phyloP scores from a whole-genome alignment of 2,113 vertebrate species.

The Centropus unirufus region DNA sequence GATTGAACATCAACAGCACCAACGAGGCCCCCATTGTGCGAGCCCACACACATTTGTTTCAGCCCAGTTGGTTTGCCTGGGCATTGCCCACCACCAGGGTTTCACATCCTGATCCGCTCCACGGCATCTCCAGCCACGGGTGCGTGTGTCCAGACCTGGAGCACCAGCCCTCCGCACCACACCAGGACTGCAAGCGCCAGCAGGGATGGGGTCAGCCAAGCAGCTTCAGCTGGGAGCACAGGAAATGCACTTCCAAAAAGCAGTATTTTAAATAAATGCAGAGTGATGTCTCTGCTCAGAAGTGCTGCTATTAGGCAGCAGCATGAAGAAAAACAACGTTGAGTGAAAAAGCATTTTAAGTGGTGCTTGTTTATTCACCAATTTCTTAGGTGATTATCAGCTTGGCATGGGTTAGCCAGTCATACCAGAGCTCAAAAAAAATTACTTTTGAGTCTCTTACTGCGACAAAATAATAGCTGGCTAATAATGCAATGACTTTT shows the following conservation, averaged over 20 bases:
- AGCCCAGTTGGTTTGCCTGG: not conserved
- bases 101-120: not conserved
- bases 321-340: not conserved
- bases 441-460: not conserved
- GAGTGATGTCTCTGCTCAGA: not conserved
- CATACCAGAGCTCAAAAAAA: not conserved
- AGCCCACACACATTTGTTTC: fast-evolving
- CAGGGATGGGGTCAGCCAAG: not conserved
- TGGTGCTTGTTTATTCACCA: slow-evolving; percentile 6
- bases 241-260: not conserved
- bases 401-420: not conserved
- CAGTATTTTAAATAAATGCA: not conserved
- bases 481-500: slow-evolving; percentile 5
- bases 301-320: not conserved
- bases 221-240: not conserved
- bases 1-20: not conserved
- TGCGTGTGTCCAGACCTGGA: not conserved
- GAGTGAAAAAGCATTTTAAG: slow-evolving; percentile 10
- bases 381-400: slow-evolving; percentile 10
- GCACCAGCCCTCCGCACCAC: not conserved
- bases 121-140: not conserved
- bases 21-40: not conserved
- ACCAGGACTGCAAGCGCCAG: fast-evolving
- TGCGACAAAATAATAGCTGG: not conserved
- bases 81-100: fast-evolving